Conservation (phyloP, 2,888 invertebrate genomes). For the Leptarthrus brevirostris region DNA sequence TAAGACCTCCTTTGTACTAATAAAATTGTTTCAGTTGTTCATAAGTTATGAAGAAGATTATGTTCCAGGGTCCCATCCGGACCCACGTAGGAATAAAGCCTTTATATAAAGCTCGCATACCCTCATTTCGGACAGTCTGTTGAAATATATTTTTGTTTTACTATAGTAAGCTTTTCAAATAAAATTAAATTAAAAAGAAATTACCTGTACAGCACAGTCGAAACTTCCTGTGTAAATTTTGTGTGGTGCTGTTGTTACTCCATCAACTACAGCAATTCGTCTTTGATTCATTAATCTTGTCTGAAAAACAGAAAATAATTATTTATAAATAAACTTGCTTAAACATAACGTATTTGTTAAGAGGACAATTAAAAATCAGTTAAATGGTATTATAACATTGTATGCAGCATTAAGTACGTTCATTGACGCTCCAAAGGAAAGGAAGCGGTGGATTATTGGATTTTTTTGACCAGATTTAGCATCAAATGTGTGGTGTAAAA, state of each 20-base stretch:
- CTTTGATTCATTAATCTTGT: slow-evolving; percentile 95
- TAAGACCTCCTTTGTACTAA: slow-evolving; percentile 60
- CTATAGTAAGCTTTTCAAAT: slow-evolving; percentile 4
- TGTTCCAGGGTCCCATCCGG: slow-evolving; percentile 97
- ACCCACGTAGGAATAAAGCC: slow-evolving; percentile 96
- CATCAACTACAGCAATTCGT: slow-evolving; percentile 68
- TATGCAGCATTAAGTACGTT: too few species aligned
- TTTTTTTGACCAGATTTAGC: too few species aligned
- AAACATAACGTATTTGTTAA: slow-evolving; percentile 55
- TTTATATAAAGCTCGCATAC: slow-evolving; percentile 88
- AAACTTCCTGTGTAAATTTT: slow-evolving; percentile 83
- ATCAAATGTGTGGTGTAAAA: too few species aligned
- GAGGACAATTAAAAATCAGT: too few species aligned
- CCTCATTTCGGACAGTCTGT: slow-evolving; percentile 88
- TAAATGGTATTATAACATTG: too few species aligned
- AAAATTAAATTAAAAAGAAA: slow-evolving; percentile 52
- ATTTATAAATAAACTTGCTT: slow-evolving; percentile 57
- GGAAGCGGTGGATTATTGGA: too few species aligned
- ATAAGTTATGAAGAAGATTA: slow-evolving; percentile 94
- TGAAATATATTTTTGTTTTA: slow-evolving; percentile 59
- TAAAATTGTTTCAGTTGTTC: slow-evolving; percentile 87
- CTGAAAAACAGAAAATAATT: too few species aligned
- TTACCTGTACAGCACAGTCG: slow-evolving; percentile 83
- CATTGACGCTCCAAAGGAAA: too few species aligned
- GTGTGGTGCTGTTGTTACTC: slow-evolving; percentile 63